phyloP scores from a whole-genome alignment of 2,888 invertebrate species.

The Lasioglossum leucozonium region DNA sequence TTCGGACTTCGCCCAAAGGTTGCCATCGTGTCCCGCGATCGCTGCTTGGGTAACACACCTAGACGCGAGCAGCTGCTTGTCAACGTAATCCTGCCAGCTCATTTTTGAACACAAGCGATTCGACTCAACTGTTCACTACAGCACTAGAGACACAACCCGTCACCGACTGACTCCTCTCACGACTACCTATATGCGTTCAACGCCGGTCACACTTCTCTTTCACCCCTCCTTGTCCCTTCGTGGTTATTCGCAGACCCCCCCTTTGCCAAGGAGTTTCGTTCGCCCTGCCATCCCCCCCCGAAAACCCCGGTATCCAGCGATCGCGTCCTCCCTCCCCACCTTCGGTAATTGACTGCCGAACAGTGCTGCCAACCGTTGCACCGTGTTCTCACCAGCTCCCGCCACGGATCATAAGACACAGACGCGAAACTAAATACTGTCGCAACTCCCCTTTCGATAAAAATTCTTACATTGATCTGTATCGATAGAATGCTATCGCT shows the following conservation, averaged over 20 bases:
- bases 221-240: constrained; percentile 50
- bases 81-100: constrained; percentile 99
- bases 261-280: neutral
- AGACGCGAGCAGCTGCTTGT: constrained; percentile 98
- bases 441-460: neutral
- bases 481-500: neutral
- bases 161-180: constrained; percentile 82
- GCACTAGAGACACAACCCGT: constrained; percentile 79
- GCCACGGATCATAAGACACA: neutral
- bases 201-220: constrained; percentile 90
- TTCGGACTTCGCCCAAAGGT: constrained; percentile 97
- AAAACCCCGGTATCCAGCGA: neutral
- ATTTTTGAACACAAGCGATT: constrained; percentile 85
- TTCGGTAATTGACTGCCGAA: constrained; percentile 52
- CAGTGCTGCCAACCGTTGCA: constrained; percentile 50
- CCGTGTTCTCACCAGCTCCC: neutral
- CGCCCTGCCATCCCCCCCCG: neutral
- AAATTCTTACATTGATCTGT: neutral
- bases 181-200: constrained; percentile 85
- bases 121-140: constrained; percentile 77
- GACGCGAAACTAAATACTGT: neutral
- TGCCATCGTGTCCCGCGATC: constrained; percentile 97
- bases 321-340: constrained; percentile 42
- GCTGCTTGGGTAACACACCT: constrained; percentile 97
- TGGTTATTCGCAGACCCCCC: constrained; percentile 44